These are phyloP conservation scores for Frieseomelitta varia DNA, from an alignment of 1,140 invertebrate species.

Conservation along the genomic window DNA sequence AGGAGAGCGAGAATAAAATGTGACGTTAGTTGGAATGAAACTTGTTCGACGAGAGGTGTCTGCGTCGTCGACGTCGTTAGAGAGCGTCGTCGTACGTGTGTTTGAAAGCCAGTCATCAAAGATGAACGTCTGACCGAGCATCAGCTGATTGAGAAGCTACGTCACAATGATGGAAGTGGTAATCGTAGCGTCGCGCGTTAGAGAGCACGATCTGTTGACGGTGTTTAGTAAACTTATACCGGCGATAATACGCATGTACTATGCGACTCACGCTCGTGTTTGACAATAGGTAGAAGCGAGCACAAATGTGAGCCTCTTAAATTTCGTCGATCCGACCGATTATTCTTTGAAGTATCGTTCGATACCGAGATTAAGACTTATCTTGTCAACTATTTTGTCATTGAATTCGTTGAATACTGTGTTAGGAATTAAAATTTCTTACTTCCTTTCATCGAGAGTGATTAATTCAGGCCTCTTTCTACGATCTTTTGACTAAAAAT, in stretches of 20 bases:
- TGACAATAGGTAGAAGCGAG: conserved; percentile 60
- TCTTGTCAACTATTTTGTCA: not conserved
- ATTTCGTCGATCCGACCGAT: not conserved
- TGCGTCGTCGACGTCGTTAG: too few relatives aligned
- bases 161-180: conserved; percentile 62
- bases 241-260: conserved; percentile 4
- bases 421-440: too few relatives aligned
- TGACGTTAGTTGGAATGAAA: not conserved
- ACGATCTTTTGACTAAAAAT: too few relatives aligned
- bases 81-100: not conserved
- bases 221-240: conserved; percentile 30
- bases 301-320: conserved; percentile 15
- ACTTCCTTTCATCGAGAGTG: too few relatives aligned
- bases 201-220: conserved; percentile 46
- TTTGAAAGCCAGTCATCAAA: conserved; percentile 8
- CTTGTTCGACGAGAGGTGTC: not conserved
- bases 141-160: conserved; percentile 69
- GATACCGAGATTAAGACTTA: not conserved
- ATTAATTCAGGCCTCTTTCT: too few relatives aligned
- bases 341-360: not conserved
- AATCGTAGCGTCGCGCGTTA: conserved; percentile 47
- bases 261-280: conserved; percentile 59
- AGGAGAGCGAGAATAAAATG: not conserved
- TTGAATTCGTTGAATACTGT: too few relatives aligned
- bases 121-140: conserved; percentile 30